Conservation (phyloP, 2,888 invertebrate species). For the Camponotus fellah region DNA sequence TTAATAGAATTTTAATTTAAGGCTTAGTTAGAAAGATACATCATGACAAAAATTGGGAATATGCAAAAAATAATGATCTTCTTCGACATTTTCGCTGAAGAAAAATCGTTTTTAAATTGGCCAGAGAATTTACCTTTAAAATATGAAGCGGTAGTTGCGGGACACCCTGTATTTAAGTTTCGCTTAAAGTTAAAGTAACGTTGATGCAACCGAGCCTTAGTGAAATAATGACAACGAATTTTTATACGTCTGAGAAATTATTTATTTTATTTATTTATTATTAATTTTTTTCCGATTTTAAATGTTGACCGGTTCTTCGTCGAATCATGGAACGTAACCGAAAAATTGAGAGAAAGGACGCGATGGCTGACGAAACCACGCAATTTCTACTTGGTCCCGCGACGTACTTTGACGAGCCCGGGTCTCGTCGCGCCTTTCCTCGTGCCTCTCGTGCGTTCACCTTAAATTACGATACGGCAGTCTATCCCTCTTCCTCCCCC, state of each 20-base stretch:
- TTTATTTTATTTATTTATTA: background rate
- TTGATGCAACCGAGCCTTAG: too few relatives aligned
- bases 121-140: too few relatives aligned
- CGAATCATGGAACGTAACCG: background rate
- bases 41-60: too few relatives aligned
- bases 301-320: background rate
- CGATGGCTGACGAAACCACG: conserved; percentile 21
- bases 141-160: too few relatives aligned
- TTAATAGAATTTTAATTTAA: too few relatives aligned
- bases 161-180: too few relatives aligned
- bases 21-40: too few relatives aligned
- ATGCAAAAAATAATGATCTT: too few relatives aligned
- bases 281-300: background rate
- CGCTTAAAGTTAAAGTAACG: too few relatives aligned
- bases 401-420: conserved; percentile 30
- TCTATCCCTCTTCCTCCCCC: conserved; percentile 48
- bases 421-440: background rate
- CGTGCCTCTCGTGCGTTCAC: conserved; percentile 42
- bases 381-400: conserved; percentile 37
- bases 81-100: too few relatives aligned
- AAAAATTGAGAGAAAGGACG: conserved; percentile 1
- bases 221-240: background rate
- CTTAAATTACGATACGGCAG: conserved; percentile 71
- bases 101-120: too few relatives aligned
- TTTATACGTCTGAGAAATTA: background rate